Evolutionary conservation across 2,797 vertebrate species (phyloP).

Genomic region (Basileuterus tristriatus): DNA sequence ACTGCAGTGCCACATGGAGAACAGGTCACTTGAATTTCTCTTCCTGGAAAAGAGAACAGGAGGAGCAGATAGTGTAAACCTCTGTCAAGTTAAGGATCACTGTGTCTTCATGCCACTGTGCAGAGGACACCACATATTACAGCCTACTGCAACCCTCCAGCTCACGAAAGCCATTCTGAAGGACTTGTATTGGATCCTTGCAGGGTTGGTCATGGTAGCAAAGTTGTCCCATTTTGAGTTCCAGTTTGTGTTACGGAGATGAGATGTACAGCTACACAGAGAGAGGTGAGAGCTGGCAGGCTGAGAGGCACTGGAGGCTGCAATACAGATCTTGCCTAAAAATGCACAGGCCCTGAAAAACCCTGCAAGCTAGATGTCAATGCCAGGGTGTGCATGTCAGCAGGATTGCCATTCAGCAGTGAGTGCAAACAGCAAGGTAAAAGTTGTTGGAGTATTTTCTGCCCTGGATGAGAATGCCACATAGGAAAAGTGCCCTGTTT

Average conservation of each 20-base stretch:
- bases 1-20: background rate
- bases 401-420: background rate
- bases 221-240: background rate
- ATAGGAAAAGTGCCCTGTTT: background rate
- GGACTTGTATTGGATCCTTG: rapidly evolving
- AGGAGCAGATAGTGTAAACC: background rate
- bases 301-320: background rate
- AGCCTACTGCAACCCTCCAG: background rate
- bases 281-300: background rate
- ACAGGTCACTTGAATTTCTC: background rate
- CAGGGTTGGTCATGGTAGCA: background rate
- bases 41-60: background rate
- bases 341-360: background rate
- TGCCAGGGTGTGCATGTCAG: background rate
- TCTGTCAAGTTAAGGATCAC: background rate
- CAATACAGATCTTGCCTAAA: background rate
- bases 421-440: background rate
- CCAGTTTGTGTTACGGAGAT: background rate
- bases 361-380: background rate
- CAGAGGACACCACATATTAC: background rate
- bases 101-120: background rate
- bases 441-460: background rate
- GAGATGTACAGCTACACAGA: rapidly evolving
- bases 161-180: background rate
- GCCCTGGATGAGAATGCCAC: background rate